A percentile compares a stretch with the other conserved stretches of the same genome.
Conservation (phyloP, 2,888 invertebrate genomes). For the Dryobotodes eremita region DNA sequence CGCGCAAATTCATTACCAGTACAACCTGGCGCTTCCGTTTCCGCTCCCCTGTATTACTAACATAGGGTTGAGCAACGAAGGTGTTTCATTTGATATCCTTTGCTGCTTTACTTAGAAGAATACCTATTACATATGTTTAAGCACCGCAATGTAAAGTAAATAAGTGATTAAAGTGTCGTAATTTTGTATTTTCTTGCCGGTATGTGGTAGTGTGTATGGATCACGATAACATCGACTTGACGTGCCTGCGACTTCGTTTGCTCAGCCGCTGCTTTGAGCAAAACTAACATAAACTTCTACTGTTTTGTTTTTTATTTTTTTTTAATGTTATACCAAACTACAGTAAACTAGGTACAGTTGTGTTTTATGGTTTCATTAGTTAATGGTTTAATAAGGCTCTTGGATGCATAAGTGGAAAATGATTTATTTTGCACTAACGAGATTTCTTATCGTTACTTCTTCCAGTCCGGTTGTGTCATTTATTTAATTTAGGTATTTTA, state of each 20-base stretch:
- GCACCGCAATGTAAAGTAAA: slow-evolving; percentile 34
- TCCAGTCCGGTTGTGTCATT: not conserved
- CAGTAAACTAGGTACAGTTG: not conserved
- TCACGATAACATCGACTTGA: slow-evolving; percentile 83
- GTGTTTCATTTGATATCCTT: slow-evolving; percentile 59
- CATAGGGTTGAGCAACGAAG: slow-evolving; percentile 41
- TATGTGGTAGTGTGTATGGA: slow-evolving; percentile 66
- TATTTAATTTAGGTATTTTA: not conserved
- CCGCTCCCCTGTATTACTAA: slow-evolving; percentile 73
- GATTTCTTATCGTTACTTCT: slow-evolving; percentile 5
- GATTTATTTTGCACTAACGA: slow-evolving; percentile 22
- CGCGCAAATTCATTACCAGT: slow-evolving; percentile 89
- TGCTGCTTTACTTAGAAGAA: slow-evolving; percentile 59
- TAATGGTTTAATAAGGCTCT: slow-evolving; percentile 44
- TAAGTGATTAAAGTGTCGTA: not conserved
- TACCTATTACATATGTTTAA: not conserved
- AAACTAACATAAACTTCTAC: slow-evolving; percentile 88
- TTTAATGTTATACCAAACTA: slow-evolving; percentile 31
- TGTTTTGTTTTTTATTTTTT: slow-evolving; percentile 71
- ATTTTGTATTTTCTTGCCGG: not conserved
- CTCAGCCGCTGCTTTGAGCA: slow-evolving; percentile 83
- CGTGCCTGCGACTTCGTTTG: slow-evolving; percentile 86
- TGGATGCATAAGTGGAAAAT: slow-evolving; percentile 16
- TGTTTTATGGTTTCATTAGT: slow-evolving; percentile 23
- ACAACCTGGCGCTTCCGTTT: slow-evolving; percentile 89